Evolutionary conservation across 2,888 invertebrate species (phyloP), one percentile per base, ranked within the genome.

Genomic region (Teleiodes luculella): DNA sequence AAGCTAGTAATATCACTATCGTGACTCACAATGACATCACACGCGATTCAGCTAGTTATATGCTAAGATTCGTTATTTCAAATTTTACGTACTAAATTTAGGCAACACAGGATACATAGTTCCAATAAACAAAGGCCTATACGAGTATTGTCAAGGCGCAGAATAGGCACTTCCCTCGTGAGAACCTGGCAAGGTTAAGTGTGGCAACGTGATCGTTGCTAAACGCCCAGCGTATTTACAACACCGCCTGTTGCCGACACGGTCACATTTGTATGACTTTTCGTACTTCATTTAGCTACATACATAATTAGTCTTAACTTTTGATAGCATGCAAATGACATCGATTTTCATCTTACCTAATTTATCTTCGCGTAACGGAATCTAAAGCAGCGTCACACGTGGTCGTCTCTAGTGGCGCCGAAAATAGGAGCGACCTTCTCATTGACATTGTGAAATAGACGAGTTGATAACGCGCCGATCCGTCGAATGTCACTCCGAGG

Each of bases 381-480:
- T 33, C 13, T 39, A 28, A 28, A 50, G 24, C 52, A 61, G 53
- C 59, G 66, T 72, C 72, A 77, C 78, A 76, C 79, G 76, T 83
- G 80, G 76, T 74, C 72, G 71, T 70, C 72, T 73, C 73, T 59
- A 61, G 58, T 70, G 74, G 67, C 72, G 72, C 79, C 84, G 74
- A 86, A 86, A 86, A 87, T 85, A 86, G 78, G 76, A 72, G 80
- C 83, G 88, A 86, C 89, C 89, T 89, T 89, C 88, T 89, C 88
- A 88, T 89, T 89, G 89, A 89, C 89, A 89, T 89, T 89, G 89
- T 89, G 88, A 86, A 89, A 89, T 88, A 87, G 84, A 83, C 81
- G 77, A 80, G 78, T 79, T 88, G 88, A 88, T 88, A 87, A 87
- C 84, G 74, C 78, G 71, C 73, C 79, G 86, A 87, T 80, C 24